phyloP scores from a whole-genome alignment of 2,113 vertebrate species.

The Oceanodroma tethys region DNA sequence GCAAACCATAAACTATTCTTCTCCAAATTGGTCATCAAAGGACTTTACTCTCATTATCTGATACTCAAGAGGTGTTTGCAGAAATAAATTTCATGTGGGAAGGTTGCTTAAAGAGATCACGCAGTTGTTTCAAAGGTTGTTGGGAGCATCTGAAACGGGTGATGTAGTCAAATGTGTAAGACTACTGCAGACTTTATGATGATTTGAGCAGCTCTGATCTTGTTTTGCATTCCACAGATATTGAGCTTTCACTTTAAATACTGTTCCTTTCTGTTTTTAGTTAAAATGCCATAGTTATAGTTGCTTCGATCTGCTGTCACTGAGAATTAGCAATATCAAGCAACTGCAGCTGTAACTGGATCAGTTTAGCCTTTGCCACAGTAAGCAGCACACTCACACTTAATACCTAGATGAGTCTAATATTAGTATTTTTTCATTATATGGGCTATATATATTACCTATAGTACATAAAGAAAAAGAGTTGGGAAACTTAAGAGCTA shows the following conservation, averaged over 20 bases:
- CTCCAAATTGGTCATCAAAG: neutral
- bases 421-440: neutral
- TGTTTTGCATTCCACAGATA: neutral
- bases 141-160: neutral
- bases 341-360: neutral
- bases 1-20: neutral
- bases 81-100: neutral
- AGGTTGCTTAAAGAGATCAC: neutral
- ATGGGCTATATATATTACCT: neutral
- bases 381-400: neutral
- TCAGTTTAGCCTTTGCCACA: neutral
- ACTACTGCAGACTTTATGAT: neutral
- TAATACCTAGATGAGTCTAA: neutral
- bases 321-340: neutral
- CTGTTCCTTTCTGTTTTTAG: neutral
- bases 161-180: neutral
- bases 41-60: neutral
- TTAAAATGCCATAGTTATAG: neutral
- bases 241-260: constrained; percentile 16
- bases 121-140: neutral
- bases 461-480: neutral
- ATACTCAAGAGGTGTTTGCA: neutral
- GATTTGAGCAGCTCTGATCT: neutral
- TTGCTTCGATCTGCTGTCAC: neutral
- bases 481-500: neutral